phyloP scores from a whole-genome alignment of 1,140 invertebrate species.

The Hyles vespertilio region DNA sequence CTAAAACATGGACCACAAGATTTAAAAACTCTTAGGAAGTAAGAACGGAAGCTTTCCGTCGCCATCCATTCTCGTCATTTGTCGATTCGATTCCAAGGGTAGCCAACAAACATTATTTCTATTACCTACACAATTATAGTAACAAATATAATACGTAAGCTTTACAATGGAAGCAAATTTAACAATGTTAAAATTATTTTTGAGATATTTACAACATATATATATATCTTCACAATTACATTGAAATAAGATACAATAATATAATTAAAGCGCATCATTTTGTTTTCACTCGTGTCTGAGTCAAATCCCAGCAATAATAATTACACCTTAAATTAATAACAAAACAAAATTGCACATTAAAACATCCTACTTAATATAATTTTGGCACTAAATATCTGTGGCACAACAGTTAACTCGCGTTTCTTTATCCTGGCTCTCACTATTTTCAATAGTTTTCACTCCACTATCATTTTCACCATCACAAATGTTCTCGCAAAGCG shows the following conservation, averaged over 20 bases:
- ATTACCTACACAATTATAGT: constrained; percentile 52
- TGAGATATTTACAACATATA: constrained; percentile 66
- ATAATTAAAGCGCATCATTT: constrained; percentile 71
- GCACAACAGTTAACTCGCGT: constrained; percentile 73
- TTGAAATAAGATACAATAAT: constrained; percentile 53
- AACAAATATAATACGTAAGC: constrained; percentile 57
- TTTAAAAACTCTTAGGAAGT: constrained; percentile 37
- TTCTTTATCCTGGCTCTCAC: constrained; percentile 60
- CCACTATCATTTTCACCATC: constrained; percentile 62
- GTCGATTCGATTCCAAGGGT: constrained; percentile 31
- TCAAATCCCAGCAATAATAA: constrained; percentile 59
- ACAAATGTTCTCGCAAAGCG: constrained; percentile 42
- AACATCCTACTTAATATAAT: constrained; percentile 75
- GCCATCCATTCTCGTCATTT: constrained; percentile 14
- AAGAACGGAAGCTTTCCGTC: constrained; percentile 29
- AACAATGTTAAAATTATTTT: constrained; percentile 65
- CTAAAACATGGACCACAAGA: constrained; percentile 58
- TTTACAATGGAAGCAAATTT: constrained; percentile 69
- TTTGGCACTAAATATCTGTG: constrained; percentile 78
- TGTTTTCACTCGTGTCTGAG: constrained; percentile 64
- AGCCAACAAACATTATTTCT: constrained; percentile 46
- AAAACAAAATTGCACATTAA: constrained; percentile 75
- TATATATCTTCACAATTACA: constrained; percentile 40
- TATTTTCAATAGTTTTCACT: constrained; percentile 61
- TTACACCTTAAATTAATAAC: constrained; percentile 68